Evolutionary conservation across 2,888 invertebrate genomes (phyloP), one percentile per base, ranked within the genome.

Genomic region (Chironomus riparius): DNA sequence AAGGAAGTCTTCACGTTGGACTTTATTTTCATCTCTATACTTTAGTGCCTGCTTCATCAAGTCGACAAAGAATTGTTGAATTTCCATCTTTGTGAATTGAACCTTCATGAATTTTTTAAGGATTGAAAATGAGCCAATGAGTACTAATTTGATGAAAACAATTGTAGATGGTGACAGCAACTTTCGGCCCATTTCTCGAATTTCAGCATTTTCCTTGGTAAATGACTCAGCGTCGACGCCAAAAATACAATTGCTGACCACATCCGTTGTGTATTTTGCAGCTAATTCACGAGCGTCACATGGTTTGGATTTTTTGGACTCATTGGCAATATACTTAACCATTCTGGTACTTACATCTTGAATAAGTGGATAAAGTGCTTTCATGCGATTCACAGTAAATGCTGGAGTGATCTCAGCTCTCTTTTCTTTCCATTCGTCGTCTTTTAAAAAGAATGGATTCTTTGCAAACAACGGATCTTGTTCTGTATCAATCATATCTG

Each of bases 171-270:
- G 81, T 7, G 78, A 72, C n/a, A 84, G 80, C 0, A 85, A 78
- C 18, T 79, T 78, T 24, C 79, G 79, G 0, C 81, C 81, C 75
- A 81, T 79, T 62, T 77, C 69, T 70, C 82, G 77, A 48, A 85
- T 82, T 3, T 82, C 78, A 3, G 79, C 74, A 61, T 79, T 77
- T 15, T 80, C 79, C 0, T 81, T 79, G 0, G 79, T 68, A 21
- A 86, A 85, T 73, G 83, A 83, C 28, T 82, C 80, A 0, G 84
- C 85, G 6, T 85, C 82, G 0, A 85, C 76, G 0, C 86, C 86
- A 77, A 85, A 81, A n/a, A 85, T 85, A 69, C 84, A 85, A 76
- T 82, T 83, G 0, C 84, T 83, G 0, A 86, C 84, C 68, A 84
- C 83, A 77, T 86, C 85, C 0, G 83, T 79, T 1, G 85, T 85